These are phyloP conservation scores for Catalaphyllia jardinei DNA, from an alignment of 64 coral and sea anemone species.

Conservation along the genomic window DNA sequence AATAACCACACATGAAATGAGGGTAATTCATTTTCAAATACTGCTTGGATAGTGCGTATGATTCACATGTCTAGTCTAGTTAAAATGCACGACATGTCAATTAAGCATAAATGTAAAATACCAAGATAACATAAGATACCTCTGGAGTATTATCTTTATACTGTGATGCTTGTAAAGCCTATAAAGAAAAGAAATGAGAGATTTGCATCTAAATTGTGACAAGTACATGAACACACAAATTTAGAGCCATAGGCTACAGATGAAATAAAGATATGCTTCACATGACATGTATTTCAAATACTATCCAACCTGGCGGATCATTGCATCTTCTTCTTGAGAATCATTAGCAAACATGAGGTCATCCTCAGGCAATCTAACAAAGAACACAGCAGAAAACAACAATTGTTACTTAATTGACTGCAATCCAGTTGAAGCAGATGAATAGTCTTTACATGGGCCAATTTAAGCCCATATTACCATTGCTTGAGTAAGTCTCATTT, in stretches of 20 bases:
- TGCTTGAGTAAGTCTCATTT: too few relatives aligned
- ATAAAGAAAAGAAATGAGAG: not conserved
- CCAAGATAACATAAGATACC: not conserved
- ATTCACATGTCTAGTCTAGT: too few relatives aligned
- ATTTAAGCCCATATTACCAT: too few relatives aligned
- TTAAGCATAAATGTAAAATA: too few relatives aligned
- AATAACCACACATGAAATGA: too few relatives aligned
- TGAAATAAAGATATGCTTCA: not conserved
- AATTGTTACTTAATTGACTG: not conserved
- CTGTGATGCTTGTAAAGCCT: conserved; percentile 47
- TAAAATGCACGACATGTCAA: too few relatives aligned
- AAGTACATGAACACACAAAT: not conserved
- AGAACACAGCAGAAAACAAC: not conserved
- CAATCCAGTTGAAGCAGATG: not conserved
- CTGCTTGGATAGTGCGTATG: too few relatives aligned
- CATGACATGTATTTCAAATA: not conserved
- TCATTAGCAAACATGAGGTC: conserved; percentile 55
- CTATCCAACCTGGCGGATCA: conserved; percentile 39
- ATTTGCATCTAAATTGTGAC: too few relatives aligned
- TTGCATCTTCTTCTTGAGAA: conserved; percentile 65
- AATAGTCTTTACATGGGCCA: not conserved
- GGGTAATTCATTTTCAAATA: too few relatives aligned
- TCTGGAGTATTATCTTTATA: conserved; percentile 12
- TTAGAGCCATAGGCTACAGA: not conserved
- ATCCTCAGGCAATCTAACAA: conserved; percentile 24